Percentiles rank a stretch among this genome's conserved stretches.
phyloP scores from a whole-genome alignment of 2,797 vertebrate genomes.

The Hippocampus kuda region DNA sequence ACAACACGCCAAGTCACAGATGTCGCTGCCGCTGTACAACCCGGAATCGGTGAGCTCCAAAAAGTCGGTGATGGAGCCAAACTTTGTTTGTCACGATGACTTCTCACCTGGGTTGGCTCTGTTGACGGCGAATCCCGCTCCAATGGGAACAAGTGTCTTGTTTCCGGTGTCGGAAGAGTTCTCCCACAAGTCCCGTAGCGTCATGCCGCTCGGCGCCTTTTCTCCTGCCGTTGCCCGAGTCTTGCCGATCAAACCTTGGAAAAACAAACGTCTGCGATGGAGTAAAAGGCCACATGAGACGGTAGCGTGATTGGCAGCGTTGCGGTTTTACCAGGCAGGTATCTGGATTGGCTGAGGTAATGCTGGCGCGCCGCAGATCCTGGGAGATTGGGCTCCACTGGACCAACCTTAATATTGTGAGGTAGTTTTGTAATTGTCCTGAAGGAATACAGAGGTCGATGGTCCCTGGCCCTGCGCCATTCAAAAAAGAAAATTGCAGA shows the following conservation, averaged over 20 bases:
- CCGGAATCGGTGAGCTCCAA: no score
- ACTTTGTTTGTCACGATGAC: slow-evolving; percentile 6
- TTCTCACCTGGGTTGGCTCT: slow-evolving; percentile 77
- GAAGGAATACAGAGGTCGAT: slow-evolving; percentile 64
- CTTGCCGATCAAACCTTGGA: slow-evolving; percentile 87
- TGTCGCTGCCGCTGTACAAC: no score
- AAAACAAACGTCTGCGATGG: not conserved
- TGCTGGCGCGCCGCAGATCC: slow-evolving; percentile 81
- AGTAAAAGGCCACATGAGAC: not conserved
- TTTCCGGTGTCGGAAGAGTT: slow-evolving; percentile 64
- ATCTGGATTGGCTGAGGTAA: slow-evolving; percentile 90
- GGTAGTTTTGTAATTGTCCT: slow-evolving; percentile 73
- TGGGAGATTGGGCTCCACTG: slow-evolving; percentile 70
- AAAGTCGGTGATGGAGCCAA: no score
- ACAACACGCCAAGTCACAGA: no score
- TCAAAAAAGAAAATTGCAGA: slow-evolving; percentile 8
- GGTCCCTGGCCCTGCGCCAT: slow-evolving; percentile 56
- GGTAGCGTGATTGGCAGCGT: not conserved
- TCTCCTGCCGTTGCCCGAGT: slow-evolving; percentile 65
- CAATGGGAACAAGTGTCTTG: slow-evolving; percentile 70
- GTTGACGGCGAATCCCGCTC: slow-evolving; percentile 68
- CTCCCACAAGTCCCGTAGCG: slow-evolving; percentile 71
- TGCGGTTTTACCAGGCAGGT: slow-evolving; percentile 78
- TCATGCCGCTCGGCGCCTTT: slow-evolving; percentile 63
- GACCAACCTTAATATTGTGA: slow-evolving; percentile 61